Conservation (phyloP, 2,797 vertebrate species). For the Perodicticus potto region DNA sequence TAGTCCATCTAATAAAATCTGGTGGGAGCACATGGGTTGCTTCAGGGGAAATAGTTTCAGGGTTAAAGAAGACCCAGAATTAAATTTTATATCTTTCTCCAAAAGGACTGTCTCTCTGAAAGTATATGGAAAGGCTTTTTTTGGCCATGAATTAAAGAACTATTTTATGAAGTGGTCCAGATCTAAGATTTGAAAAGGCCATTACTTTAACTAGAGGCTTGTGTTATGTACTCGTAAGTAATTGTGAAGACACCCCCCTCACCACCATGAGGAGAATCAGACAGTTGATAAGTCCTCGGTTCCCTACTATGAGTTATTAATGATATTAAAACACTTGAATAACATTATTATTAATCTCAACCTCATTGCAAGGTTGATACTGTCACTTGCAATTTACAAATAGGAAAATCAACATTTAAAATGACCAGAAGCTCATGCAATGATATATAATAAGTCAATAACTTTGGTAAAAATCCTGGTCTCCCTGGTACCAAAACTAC, state of each 20-base stretch:
- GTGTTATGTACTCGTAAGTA: slow-evolving; percentile 1
- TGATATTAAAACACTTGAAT: not conserved
- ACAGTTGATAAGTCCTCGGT: not conserved
- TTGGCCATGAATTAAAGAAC: slow-evolving; percentile 65
- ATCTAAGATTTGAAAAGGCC: slow-evolving; percentile 68
- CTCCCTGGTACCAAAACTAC: not conserved
- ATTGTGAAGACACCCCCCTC: not conserved
- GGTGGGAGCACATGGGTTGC: slow-evolving; percentile 46
- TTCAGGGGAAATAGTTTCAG: slow-evolving; percentile 52
- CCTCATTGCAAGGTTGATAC: slow-evolving; percentile 27
- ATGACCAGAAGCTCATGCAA: not conserved
- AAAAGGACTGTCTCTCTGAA: slow-evolving; percentile 52
- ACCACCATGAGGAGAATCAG: slow-evolving; percentile 34
- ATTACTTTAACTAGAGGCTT: slow-evolving; percentile 62
- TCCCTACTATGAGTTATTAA: slow-evolving; percentile 1
- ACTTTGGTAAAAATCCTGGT: slow-evolving; percentile 35
- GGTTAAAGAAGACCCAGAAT: slow-evolving; percentile 69
- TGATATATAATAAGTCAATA: not conserved
- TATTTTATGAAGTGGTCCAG: slow-evolving; percentile 65
- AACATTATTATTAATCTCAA: not conserved
- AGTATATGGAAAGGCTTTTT: slow-evolving; percentile 55
- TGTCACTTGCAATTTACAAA: slow-evolving; percentile 45
- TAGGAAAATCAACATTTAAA: slow-evolving; percentile 19
- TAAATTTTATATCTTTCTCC: slow-evolving; percentile 67
- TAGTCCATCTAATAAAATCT: slow-evolving; percentile 70